A percentile compares a stretch with the other conserved stretches of the same genome.
Conservation (phyloP, 2,797 vertebrate genomes). For the Parambassis ranga region DNA sequence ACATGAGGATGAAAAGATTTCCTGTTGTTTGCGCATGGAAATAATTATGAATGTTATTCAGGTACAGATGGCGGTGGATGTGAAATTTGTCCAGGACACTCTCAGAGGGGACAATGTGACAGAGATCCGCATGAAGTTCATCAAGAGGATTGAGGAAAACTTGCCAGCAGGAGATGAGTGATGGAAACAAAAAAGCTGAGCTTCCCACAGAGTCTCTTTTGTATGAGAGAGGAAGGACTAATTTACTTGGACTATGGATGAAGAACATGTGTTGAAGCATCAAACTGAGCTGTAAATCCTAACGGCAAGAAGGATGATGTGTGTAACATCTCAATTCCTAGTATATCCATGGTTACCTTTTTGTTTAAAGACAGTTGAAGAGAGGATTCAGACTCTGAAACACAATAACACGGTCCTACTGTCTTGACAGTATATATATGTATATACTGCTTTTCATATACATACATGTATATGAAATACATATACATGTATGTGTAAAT, state of each 20-base stretch:
- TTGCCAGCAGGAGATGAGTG: conserved; percentile 93
- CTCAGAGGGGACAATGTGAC: conserved; percentile 96
- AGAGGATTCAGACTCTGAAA: too few species aligned
- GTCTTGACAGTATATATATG: too few species aligned
- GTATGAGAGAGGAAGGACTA: background rate
- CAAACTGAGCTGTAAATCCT: background rate
- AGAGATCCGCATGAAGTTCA: conserved; percentile 98
- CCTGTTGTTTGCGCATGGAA: background rate
- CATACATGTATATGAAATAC: too few species aligned
- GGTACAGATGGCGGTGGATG: conserved; percentile 99
- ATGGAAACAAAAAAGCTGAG: conserved; percentile 25
- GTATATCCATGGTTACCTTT: too few species aligned
- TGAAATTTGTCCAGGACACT: conserved; percentile 94
- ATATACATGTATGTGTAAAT: too few species aligned
- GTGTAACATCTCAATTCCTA: too few species aligned
- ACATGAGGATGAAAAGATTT: background rate
- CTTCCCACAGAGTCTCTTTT: conserved; percentile 18
- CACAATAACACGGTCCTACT: too few species aligned
- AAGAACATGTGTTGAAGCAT: conserved; percentile 13
- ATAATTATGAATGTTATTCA: conserved; percentile 50
- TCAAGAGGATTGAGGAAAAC: conserved; percentile 97
- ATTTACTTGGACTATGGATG: conserved; percentile 11
- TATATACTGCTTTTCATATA: too few species aligned
- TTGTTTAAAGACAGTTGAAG: too few species aligned
- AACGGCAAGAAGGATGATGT: background rate